Base-by-base conservation (phyloP, 2,113 vertebrate genomes). In the Notothenia rossii region DNA sequence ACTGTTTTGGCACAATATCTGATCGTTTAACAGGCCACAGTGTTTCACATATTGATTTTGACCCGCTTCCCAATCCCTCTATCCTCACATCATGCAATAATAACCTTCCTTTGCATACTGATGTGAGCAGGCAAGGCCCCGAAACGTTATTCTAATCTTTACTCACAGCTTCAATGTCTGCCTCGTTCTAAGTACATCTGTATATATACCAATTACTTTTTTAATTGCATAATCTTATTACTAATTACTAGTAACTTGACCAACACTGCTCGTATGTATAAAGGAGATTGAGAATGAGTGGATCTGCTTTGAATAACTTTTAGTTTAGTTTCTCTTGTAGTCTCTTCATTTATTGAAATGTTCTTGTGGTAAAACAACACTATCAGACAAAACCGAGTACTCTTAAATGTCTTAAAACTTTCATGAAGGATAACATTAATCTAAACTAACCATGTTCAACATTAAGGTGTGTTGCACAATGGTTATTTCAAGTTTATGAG, bases 31-130 rank as follows among this genome's bases (percentile, higher is more conserved):
- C 20, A 64, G 56, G 14, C 22, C n/a, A 10, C 54, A 60, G 9
- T 54, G 59, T 69, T 66, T 48, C 7, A 67, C 20, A 63, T 53
- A 81, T 61, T 75, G 77, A 92, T 84, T 79, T 43, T 77, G 65
- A 81, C 40, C 46, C 2, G 55, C 59, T 61, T 83, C 33, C 65
- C 58, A 75, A 63, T 80, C 54, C 54, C 43, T 49, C 50, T 40
- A 40, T 67, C 49, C 67, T 69, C 55, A 67, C 80, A 60, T 74
- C 29, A 71, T 65, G 51, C 51, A 51, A 73, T 77, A 72, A 76
- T 49, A 81, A 54, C 18, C 11, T 77, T n/a, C 59, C 50, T 80
- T 22, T 49, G 48, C 73, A 84, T 86, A 63, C 43, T 72, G 36
- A 85, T 86, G 61, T 3, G 45, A 15, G 62, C 67, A 50, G 25